Evolutionary conservation across 2,797 vertebrate species (phyloP).

Genomic region (Mus caroli): DNA sequence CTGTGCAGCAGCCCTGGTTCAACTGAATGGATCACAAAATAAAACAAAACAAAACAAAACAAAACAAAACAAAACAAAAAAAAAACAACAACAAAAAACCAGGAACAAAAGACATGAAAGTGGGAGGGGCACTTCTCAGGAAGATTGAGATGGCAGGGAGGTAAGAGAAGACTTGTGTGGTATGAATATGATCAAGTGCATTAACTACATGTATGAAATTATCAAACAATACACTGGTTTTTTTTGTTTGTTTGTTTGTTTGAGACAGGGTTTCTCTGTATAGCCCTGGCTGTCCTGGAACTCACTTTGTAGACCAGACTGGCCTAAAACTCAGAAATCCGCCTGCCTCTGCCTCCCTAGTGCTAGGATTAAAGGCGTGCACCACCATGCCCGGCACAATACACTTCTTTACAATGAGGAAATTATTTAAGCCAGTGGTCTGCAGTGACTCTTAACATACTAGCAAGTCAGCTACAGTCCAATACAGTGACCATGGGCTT

Average conservation of each 20-base stretch:
- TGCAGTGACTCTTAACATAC: neutral
- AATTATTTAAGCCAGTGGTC: neutral
- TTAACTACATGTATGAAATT: neutral
- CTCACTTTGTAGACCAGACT: too few relatives aligned
- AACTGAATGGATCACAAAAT: neutral
- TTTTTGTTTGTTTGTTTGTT: too few relatives aligned
- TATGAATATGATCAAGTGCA: too few relatives aligned
- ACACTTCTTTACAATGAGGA: neutral
- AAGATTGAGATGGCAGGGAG: neutral
- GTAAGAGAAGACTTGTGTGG: neutral
- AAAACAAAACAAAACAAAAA: too few relatives aligned
- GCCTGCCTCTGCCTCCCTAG: too few relatives aligned
- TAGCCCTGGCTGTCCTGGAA: too few relatives aligned
- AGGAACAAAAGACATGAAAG: neutral
- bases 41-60: neutral
- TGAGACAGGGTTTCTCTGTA: too few relatives aligned
- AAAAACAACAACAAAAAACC: too few relatives aligned
- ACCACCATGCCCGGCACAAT: too few relatives aligned
- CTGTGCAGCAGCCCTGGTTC: neutral
- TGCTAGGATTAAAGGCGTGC: too few relatives aligned
- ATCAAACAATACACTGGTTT: too few relatives aligned
- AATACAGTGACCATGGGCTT: accelerated
- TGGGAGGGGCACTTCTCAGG: neutral
- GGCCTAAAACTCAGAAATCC: too few relatives aligned
- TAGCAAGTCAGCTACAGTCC: accelerated